Evolutionary conservation across 2,113 vertebrate genomes (phyloP), one percentile per base, ranked within the genome.

Genomic region (Leptosomus discolor): DNA sequence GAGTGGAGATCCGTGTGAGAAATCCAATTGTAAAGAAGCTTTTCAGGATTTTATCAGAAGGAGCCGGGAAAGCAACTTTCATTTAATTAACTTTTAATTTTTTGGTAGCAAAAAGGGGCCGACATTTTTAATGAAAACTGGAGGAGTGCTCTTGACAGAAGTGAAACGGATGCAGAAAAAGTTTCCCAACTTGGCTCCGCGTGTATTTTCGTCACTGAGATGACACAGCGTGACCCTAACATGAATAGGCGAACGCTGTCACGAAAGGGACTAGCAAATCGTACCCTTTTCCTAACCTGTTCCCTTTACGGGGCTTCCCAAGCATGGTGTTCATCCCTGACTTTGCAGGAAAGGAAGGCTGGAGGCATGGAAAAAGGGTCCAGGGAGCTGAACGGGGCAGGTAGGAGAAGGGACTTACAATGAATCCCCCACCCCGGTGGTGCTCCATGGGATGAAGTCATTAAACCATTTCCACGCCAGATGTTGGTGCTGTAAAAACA

Each of bases 151-250:
- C 75, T 43, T n/a, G 80, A 68, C 29, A 12, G 34, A 4, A 63
- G 75, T 3, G 36, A 51, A 56, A 57, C 23, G 15, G 73, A 60
- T 4, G 24, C 68, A 53, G 69, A 9, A 30, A 3, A 57, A 39
- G 43, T 70, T 70, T 36, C 45, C 63, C n/a, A 29, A 8, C 45
- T 46, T 45, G 58, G 67, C 50, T 84, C 71, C 51, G 6, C 0
- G 3, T 29, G 53, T 9, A 3, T 18, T 53, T 69, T 29, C 32
- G 37, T 53, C 46, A 9, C 15, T 1, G 71, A 46, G 57, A 63
- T 9, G 71, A 15, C 4, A 5, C 1, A 18, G 46, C 18, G 3
- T 0, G 26, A n/a, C 1, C 46, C 19, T 5, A 41, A 54, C 9
- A 4, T 0, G 1, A 60, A 23, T 0, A 36, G 34, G 78, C 16